A percentile compares a stretch with the other conserved stretches of the same genome.
These are phyloP conservation scores for Chaenocephalus aceratus DNA, from an alignment of 2,113 vertebrate species.

Conservation along the genomic window DNA sequence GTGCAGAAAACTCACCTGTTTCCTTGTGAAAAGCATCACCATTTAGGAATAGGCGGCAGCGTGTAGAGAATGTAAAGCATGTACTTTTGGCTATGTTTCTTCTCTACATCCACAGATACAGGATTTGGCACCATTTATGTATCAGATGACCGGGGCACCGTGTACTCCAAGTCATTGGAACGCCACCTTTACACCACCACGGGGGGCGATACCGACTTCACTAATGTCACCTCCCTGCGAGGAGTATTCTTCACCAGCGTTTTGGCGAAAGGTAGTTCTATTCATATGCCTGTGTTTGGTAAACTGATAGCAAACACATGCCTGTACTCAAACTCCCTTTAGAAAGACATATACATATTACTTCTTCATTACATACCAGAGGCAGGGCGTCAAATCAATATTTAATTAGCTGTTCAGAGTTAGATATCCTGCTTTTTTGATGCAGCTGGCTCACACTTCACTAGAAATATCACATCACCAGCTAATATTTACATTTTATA, in stretches of 20 bases:
- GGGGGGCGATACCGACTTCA: slow-evolving; percentile 93
- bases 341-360: slow-evolving; percentile 39
- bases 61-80: not conserved
- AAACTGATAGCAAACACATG: slow-evolving; percentile 4
- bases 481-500: no score
- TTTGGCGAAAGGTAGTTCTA: slow-evolving; percentile 87
- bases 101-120: slow-evolving; percentile 82
- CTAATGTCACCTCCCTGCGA: slow-evolving; percentile 93
- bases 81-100: not conserved
- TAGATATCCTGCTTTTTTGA: slow-evolving; percentile 43
- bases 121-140: slow-evolving; percentile 93
- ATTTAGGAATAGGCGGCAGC: not conserved
- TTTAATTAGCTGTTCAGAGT: slow-evolving; percentile 69
- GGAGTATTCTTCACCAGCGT: slow-evolving; percentile 93
- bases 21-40: not conserved
- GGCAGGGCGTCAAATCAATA: slow-evolving; percentile 54
- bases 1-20: not conserved
- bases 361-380: slow-evolving; percentile 56
- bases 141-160: slow-evolving; percentile 92
- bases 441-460: slow-evolving; percentile 32
- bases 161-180: slow-evolving; percentile 95
- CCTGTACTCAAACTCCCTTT: slow-evolving; percentile 31
- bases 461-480: slow-evolving; percentile 30
- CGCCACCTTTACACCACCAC: slow-evolving; percentile 92
- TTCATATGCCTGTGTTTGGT: not conserved